Conservation (phyloP, 1,140 invertebrate genomes). For the Aphaenogaster floridana region DNA sequence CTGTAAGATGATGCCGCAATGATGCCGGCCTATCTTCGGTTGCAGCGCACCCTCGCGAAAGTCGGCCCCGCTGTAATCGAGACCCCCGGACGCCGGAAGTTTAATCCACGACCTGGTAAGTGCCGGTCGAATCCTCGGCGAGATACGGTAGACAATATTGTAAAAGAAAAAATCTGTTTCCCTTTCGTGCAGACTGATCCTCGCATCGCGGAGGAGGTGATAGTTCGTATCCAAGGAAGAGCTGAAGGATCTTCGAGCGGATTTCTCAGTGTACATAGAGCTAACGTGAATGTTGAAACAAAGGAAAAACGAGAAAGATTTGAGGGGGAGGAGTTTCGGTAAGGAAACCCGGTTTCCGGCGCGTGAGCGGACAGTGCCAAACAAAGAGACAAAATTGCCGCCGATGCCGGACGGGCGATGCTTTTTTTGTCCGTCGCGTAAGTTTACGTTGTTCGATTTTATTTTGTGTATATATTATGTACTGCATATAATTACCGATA, state of each 20-base stretch:
- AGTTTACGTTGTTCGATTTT: conserved; percentile 50
- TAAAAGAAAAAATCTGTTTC: conserved; percentile 5
- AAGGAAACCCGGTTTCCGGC: background rate
- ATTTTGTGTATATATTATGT: conserved; percentile 68
- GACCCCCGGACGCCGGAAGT: conserved; percentile 52
- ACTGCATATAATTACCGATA: conserved; percentile 27
- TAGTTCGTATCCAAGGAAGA: background rate
- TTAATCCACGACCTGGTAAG: conserved; percentile 69
- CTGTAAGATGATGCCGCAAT: conserved; percentile 84
- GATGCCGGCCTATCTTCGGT: conserved; percentile 84
- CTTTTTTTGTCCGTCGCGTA: conserved; percentile 49
- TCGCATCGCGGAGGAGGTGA: conserved; percentile 25
- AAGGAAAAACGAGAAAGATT: background rate
- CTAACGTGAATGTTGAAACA: conserved; percentile 33
- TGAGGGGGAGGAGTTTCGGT: background rate
- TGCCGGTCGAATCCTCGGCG: background rate
- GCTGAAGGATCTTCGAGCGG: conserved; percentile 31
- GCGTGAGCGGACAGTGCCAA: conserved; percentile 54
- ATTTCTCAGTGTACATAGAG: conserved; percentile 53
- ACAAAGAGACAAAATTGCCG: conserved; percentile 53
- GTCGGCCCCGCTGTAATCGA: conserved; percentile 76
- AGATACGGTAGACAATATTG: background rate
- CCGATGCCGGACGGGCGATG: conserved; percentile 40
- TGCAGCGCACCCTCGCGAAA: conserved; percentile 76
- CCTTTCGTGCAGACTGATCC: conserved; percentile 7